Conservation (phyloP, 2,888 invertebrate genomes). For the Glomeris marginata region DNA sequence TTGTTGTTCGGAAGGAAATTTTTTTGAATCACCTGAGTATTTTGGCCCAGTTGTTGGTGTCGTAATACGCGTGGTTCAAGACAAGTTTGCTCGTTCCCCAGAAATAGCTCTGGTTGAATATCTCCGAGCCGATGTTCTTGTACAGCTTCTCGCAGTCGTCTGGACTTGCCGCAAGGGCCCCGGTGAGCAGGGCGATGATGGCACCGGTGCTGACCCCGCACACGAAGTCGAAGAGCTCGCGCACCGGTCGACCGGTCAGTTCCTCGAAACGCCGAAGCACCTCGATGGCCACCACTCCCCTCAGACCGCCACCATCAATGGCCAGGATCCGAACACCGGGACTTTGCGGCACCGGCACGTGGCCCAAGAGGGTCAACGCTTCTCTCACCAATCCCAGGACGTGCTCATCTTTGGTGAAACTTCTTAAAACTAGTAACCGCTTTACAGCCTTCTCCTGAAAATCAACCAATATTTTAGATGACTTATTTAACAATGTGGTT, state of each 20-base stretch:
- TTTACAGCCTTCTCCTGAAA: slow-evolving; percentile 36
- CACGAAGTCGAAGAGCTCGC: slow-evolving; percentile 74
- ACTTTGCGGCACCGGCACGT: slow-evolving; percentile 48
- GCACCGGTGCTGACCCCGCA: slow-evolving; percentile 73
- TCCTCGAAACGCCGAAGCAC: slow-evolving; percentile 62
- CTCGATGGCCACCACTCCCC: slow-evolving; percentile 73
- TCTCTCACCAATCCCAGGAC: slow-evolving; percentile 32
- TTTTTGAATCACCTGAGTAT: slow-evolving; percentile 39
- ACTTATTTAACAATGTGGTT: too few relatives aligned
- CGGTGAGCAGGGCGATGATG: slow-evolving; percentile 57
- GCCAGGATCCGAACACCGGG: slow-evolving; percentile 63
- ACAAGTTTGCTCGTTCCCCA: slow-evolving; percentile 59
- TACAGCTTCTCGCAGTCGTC: slow-evolving; percentile 45
- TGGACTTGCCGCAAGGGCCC: slow-evolving; percentile 42
- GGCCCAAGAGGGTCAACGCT: slow-evolving; percentile 55
- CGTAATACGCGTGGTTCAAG: slow-evolving; percentile 78
- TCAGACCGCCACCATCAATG: slow-evolving; percentile 80
- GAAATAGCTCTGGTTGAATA: slow-evolving; percentile 49
- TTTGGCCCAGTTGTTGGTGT: slow-evolving; percentile 66
- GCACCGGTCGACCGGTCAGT: slow-evolving; percentile 40
- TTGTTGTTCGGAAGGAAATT: background rate
- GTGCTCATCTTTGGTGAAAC: slow-evolving; percentile 26
- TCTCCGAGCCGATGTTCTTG: slow-evolving; percentile 42
- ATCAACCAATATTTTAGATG: too few relatives aligned
- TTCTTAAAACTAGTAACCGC: slow-evolving; percentile 38